Percentiles rank a stretch among this genome's conserved stretches.
phyloP scores from a whole-genome alignment of 1,140 invertebrate species.

The Adelges cooleyi region DNA sequence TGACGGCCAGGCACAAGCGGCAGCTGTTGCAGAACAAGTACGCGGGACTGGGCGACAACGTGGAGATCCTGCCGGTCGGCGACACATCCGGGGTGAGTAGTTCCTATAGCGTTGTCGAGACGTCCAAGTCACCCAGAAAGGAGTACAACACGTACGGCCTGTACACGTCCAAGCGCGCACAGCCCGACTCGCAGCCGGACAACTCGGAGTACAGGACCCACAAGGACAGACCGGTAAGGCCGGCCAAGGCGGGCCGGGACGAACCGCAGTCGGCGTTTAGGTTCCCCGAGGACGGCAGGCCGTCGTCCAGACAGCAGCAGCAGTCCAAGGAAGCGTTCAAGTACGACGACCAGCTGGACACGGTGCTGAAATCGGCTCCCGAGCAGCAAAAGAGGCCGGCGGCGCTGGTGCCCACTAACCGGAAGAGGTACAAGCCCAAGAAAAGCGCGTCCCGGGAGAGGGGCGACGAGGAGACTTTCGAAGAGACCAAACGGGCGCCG shows the following conservation, averaged over 20 bases:
- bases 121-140: background rate
- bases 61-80: constrained; percentile 9
- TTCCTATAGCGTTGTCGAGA: constrained; percentile 28
- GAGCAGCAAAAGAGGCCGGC: background rate
- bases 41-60: background rate
- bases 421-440: background rate
- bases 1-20: background rate
- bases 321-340: background rate
- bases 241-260: too few relatives aligned
- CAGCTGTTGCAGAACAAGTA: constrained; percentile 1
- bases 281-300: background rate
- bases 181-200: background rate
- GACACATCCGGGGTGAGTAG: constrained; percentile 14
- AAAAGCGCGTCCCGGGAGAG: background rate
- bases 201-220: background rate
- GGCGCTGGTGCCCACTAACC: background rate
- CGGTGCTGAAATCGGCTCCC: background rate
- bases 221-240: background rate
- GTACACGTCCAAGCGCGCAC: too few relatives aligned
- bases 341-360: background rate
- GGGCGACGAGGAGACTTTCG: background rate
- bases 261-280: background rate
- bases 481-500: background rate
- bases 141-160: background rate
- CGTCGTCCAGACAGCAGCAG: background rate